Evolutionary conservation across 2,113 vertebrate genomes (phyloP).

Genomic region (Petaurus breviceps): DNA sequence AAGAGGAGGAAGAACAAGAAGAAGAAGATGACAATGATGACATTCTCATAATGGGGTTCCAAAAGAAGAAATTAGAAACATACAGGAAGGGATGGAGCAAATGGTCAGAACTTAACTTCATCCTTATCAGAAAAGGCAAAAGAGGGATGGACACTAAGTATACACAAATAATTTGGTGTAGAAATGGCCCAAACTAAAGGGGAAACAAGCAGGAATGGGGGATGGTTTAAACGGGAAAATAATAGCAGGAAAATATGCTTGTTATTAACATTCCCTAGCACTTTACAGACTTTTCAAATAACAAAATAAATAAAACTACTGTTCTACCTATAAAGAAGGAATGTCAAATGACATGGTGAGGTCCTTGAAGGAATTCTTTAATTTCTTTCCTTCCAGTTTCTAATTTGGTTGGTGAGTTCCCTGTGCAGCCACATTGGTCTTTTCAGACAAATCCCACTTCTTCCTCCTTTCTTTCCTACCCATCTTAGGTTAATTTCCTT

Average conservation of each 20-base stretch:
- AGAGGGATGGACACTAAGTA: background rate
- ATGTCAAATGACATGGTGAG: background rate
- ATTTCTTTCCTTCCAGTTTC: background rate
- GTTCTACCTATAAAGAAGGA: background rate
- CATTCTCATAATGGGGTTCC: background rate
- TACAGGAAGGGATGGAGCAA: background rate
- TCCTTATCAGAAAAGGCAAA: background rate
- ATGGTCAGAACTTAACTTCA: background rate
- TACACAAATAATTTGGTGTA: background rate
- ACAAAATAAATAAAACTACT: background rate
- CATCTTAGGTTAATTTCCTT: background rate
- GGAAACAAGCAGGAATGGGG: background rate
- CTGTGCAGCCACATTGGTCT: background rate
- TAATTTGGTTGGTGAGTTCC: background rate
- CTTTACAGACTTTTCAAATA: background rate
- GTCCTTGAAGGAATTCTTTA: background rate
- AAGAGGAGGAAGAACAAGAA: too few species aligned
- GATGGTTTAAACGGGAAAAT: background rate
- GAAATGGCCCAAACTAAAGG: background rate
- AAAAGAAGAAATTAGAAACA: background rate
- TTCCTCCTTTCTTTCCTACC: background rate
- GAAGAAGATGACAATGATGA: too few species aligned
- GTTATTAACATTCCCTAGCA: background rate
- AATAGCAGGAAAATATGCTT: background rate
- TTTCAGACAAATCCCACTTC: background rate